phyloP scores from a whole-genome alignment of 2,113 vertebrate genomes.

The Isurus oxyrinchus region DNA sequence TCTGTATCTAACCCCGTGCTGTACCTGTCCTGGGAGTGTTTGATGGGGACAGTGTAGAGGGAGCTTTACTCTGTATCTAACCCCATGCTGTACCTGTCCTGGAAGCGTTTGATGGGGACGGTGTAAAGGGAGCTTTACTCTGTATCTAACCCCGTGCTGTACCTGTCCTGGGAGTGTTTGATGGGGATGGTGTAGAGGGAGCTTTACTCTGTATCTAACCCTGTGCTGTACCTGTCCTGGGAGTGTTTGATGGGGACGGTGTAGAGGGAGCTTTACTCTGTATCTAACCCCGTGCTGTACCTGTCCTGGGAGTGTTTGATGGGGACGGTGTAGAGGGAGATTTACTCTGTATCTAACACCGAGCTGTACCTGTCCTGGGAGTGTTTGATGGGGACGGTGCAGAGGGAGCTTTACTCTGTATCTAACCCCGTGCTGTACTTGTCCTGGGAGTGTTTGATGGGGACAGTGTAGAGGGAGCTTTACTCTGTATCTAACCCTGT shows the following conservation, averaged over 20 bases:
- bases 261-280: background rate
- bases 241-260: background rate
- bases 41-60: background rate
- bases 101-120: background rate
- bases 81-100: too few species aligned
- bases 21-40: background rate
- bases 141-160: background rate
- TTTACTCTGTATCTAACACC: background rate
- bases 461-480: background rate
- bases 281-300: background rate
- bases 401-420: background rate
- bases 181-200: background rate
- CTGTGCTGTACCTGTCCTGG: background rate
- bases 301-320: background rate
- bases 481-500: background rate
- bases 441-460: background rate
- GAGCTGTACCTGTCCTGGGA: background rate
- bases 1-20: background rate
- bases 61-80: background rate
- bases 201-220: background rate
- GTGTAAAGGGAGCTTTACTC: conserved; percentile 9
- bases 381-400: background rate
- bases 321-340: background rate
- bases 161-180: background rate
- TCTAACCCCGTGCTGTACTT: background rate